Evolutionary conservation across 2,888 invertebrate species (phyloP).

Genomic region (Cephus pulcher): DNA sequence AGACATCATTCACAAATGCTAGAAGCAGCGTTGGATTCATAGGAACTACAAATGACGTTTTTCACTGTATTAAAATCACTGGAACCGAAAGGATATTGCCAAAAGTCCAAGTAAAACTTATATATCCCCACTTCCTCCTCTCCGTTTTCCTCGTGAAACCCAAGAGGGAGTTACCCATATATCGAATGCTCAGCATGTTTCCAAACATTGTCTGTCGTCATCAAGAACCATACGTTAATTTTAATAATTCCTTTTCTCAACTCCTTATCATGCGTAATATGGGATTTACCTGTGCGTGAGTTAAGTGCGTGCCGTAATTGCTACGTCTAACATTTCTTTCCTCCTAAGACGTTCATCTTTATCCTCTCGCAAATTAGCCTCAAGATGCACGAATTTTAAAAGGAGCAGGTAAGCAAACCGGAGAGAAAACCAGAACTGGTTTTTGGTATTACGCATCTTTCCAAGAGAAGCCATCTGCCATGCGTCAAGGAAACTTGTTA

Average conservation of each 20-base stretch:
- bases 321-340: not conserved
- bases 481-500: not conserved
- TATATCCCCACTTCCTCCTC: not conserved
- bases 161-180: not conserved
- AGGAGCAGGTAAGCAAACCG: not conserved
- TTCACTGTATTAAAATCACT: not conserved
- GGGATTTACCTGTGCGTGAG: not conserved
- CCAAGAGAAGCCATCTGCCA: not conserved
- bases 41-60: not conserved
- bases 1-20: not conserved
- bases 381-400: not conserved
- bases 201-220: not conserved
- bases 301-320: not conserved
- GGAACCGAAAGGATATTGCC: not conserved
- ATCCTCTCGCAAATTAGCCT: not conserved
- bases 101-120: not conserved
- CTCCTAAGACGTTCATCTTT: not conserved
- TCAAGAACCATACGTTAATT: not conserved
- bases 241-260: not conserved
- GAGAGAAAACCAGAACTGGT: not conserved
- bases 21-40: not conserved
- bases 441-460: not conserved
- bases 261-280: not conserved
- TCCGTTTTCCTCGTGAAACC: not conserved
- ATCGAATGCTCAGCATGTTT: not conserved